Evolutionary conservation across 2,113 vertebrate species (phyloP).

Genomic region (Cottus gobio): DNA sequence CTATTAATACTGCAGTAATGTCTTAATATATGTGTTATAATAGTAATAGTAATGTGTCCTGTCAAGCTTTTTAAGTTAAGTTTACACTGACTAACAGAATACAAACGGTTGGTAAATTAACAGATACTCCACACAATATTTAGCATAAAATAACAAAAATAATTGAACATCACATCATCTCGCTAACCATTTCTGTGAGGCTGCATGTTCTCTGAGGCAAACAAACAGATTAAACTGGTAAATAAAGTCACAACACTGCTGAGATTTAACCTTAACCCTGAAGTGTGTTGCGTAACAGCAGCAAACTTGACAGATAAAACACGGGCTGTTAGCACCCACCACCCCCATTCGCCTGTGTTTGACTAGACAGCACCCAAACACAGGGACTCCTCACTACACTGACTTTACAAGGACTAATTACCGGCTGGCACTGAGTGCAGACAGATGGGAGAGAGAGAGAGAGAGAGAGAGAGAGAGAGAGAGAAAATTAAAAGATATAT

Average conservation of each 20-base stretch:
- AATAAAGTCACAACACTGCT: conserved; percentile 65
- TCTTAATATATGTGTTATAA: neutral
- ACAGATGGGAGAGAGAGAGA: conserved; percentile 70
- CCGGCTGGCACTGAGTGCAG: conserved; percentile 73
- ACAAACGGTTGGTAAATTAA: conserved; percentile 25
- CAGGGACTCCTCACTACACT: conserved; percentile 72
- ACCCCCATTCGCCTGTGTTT: conserved; percentile 47
- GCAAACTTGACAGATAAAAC: conserved; percentile 74
- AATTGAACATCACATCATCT: neutral
- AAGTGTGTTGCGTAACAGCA: conserved; percentile 72
- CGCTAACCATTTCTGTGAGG: conserved; percentile 9
- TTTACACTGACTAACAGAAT: conserved; percentile 15
- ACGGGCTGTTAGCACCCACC: conserved; percentile 58
- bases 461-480: conserved; percentile 60
- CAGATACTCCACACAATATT: conserved; percentile 33
- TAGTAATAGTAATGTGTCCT: neutral
- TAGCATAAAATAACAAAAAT: conserved; percentile 49
- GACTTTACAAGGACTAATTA: conserved; percentile 81
- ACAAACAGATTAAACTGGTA: conserved; percentile 58
- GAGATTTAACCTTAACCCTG: conserved; percentile 71
- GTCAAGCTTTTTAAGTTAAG: neutral
- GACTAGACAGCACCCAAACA: conserved; percentile 77
- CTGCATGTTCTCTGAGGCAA: conserved; percentile 30
- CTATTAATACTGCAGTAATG: neutral
- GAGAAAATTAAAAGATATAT: conserved; percentile 53